A percentile compares a stretch with the other conserved stretches of the same genome.
Evolutionary conservation across 2,888 invertebrate species (phyloP).

Genomic region (Abrostola triplasia): DNA sequence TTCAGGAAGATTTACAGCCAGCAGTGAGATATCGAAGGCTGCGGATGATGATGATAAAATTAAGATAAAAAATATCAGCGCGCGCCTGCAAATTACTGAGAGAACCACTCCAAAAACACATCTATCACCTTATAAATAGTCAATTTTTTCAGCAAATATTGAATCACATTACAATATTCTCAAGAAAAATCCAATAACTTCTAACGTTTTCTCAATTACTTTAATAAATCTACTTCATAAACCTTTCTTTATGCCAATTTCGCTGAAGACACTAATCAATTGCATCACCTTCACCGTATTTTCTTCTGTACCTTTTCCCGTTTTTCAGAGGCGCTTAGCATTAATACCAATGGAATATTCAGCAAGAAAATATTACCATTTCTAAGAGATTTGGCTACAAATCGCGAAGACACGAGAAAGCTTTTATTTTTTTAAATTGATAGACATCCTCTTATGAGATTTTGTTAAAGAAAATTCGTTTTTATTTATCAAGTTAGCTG

Average conservation of each 20-base stretch:
- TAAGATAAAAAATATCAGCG: too few relatives aligned
- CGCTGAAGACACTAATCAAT: conserved; percentile 22
- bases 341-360: conserved; percentile 47
- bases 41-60: too few relatives aligned
- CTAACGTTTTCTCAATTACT: conserved; percentile 16
- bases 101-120: too few relatives aligned
- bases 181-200: conserved; percentile 39
- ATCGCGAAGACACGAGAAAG: conserved; percentile 47
- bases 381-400: conserved; percentile 39
- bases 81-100: too few relatives aligned
- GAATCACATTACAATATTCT: too few relatives aligned
- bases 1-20: too few relatives aligned
- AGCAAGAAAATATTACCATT: conserved; percentile 46
- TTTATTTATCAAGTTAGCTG: conserved; percentile 25
- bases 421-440: conserved; percentile 55
- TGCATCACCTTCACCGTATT: conserved; percentile 25
- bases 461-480: conserved; percentile 7
- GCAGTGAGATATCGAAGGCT: too few relatives aligned
- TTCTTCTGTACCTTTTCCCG: conserved; percentile 9
- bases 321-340: conserved; percentile 11
- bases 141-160: too few relatives aligned
- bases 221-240: conserved; percentile 16
- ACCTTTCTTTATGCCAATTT: conserved; percentile 24
- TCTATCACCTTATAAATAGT: too few relatives aligned
- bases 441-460: conserved; percentile 31